Conservation (phyloP, 2,113 vertebrate species). For the Oplegnathus fasciatus region DNA sequence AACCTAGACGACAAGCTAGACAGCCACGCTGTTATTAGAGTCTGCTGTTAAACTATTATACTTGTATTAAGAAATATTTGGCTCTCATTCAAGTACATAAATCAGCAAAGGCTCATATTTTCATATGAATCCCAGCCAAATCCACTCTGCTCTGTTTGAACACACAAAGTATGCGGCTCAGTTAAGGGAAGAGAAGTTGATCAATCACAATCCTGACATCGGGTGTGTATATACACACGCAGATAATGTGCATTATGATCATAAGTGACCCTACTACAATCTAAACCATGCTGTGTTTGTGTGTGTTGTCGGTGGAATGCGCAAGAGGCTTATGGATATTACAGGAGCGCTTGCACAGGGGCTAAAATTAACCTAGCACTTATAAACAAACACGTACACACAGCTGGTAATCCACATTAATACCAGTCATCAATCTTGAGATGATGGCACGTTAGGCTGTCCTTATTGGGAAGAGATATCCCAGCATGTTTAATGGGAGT, state of each 20-base stretch:
- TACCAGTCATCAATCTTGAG: conserved; percentile 60
- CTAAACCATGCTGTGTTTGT: conserved; percentile 14
- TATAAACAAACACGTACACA: conserved; percentile 43
- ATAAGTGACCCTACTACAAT: conserved; percentile 11
- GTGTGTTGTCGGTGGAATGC: conserved; percentile 12
- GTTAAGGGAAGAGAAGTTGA: conserved; percentile 32
- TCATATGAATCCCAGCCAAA: conserved; percentile 48
- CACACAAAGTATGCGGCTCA: conserved; percentile 44
- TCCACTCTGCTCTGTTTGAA: conserved; percentile 52
- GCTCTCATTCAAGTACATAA: conserved; percentile 39
- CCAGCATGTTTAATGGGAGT: conserved; percentile 47
- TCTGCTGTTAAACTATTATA: conserved; percentile 50
- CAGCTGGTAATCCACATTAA: conserved; percentile 51
- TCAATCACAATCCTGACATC: conserved; percentile 41
- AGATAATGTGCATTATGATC: conserved; percentile 9
- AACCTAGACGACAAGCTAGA: neutral
- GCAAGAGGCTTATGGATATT: conserved; percentile 13
- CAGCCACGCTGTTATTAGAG: conserved; percentile 1
- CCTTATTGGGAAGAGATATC: conserved; percentile 62
- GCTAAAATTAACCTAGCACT: conserved; percentile 48
- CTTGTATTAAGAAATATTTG: conserved; percentile 61
- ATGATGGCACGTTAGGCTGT: conserved; percentile 37
- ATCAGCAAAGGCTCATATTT: conserved; percentile 58
- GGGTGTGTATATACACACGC: neutral
- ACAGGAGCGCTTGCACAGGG: conserved; percentile 20